Evolutionary conservation across 2,797 vertebrate genomes (phyloP).

Genomic region (Gambusia yucatana): DNA sequence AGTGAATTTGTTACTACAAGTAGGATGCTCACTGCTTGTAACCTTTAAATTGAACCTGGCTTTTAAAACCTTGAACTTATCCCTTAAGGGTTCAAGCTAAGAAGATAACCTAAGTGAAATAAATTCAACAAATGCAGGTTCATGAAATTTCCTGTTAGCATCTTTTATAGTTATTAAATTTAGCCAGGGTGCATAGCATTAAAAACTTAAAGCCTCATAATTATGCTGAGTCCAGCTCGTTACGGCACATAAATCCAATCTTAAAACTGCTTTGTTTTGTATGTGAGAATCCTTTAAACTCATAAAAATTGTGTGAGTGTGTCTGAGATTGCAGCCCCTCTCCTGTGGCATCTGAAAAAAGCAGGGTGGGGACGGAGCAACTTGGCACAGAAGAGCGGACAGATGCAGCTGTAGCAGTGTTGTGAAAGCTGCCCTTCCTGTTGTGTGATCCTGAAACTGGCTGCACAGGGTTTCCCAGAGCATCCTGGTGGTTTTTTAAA

Average conservation of each 20-base stretch:
- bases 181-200: background rate
- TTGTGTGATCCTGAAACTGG: slow-evolving; percentile 62
- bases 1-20: background rate
- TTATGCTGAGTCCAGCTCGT: background rate
- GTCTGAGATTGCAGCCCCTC: background rate
- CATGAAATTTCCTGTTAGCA: background rate
- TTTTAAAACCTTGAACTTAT: background rate
- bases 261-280: background rate
- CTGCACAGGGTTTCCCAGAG: slow-evolving; percentile 59
- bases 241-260: background rate
- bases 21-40: background rate
- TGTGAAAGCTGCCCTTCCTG: slow-evolving; percentile 82
- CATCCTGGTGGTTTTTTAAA: slow-evolving; percentile 56
- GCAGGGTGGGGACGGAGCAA: slow-evolving; percentile 17
- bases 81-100: background rate
- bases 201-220: background rate
- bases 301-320: background rate
- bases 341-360: slow-evolving; percentile 41
- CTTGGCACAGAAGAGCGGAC: slow-evolving; percentile 35
- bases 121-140: background rate
- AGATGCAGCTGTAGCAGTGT: slow-evolving; percentile 51
- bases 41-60: background rate
- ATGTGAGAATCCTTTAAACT: background rate
- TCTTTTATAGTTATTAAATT: background rate
- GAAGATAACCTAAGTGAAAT: background rate